A percentile compares a stretch with the other conserved stretches of the same genome.
Conservation (phyloP, 2,797 vertebrate species). For the Dryobates pubescens region DNA sequence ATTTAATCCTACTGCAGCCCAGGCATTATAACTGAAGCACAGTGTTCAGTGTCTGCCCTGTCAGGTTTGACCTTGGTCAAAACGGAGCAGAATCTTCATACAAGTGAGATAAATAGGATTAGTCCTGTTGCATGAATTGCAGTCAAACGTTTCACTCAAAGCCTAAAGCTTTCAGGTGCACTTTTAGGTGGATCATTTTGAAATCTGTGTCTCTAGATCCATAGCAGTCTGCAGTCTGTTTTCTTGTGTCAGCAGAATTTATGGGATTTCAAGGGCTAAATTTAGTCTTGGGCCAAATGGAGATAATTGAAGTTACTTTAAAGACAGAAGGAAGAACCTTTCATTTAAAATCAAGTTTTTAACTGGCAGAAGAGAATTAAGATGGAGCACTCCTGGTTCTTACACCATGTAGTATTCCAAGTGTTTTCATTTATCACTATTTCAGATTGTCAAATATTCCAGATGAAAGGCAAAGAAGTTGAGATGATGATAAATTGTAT, state of each 20-base stretch:
- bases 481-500: neutral
- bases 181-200: neutral
- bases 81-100: neutral
- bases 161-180: neutral
- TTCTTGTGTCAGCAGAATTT: neutral
- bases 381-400: neutral
- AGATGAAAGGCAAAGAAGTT: neutral
- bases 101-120: neutral
- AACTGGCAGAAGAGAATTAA: neutral
- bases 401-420: neutral
- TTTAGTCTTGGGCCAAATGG: neutral
- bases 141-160: neutral
- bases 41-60: neutral
- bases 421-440: neutral
- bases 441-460: neutral
- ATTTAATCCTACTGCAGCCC: neutral
- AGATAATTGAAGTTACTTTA: neutral
- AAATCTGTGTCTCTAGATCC: neutral
- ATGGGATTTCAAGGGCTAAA: neutral
- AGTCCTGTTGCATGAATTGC: neutral
- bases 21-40: neutral
- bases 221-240: neutral
- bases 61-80: neutral
- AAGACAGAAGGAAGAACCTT: neutral
- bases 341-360: neutral